Base-by-base conservation (phyloP, 2,113 vertebrate species). In the Hemiprocne comata region DNA sequence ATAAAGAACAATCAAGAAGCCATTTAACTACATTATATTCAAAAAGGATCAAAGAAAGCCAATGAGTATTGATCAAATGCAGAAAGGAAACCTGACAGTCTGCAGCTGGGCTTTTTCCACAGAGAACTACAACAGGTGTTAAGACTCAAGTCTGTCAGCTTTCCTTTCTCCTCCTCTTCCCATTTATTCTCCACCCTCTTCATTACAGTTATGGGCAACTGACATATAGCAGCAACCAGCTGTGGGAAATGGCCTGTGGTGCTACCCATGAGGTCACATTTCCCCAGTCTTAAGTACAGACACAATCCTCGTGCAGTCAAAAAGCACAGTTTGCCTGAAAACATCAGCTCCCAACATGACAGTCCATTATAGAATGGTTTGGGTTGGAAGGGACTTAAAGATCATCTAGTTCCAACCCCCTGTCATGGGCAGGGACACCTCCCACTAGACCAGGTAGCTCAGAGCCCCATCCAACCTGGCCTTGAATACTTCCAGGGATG, bases 261-360 rank as follows among this genome's bases (percentile, higher is more conserved):
- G 44, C 42, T 33, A 25, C 36, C 36, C n/a, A 10, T 0, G 5
- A 64, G 26, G 36, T 36, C 73, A 44, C 4, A 0, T 19, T 50
- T 81, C 53, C 54, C 23, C 50, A 7, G 6, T 8, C 25, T n/a
- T 24, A 64, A 69, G 62, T 44, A 34, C 28, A 60, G 57, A 11
- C n/a, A 44, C 7, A 6, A 34, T 9, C 61, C 50, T 70, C 67
- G 42, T 16, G 12, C 50, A 11, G 28, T 9, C 33, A 25, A 38
- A 42, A 60, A 33, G 33, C 40, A 46, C 33, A 25, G 17, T 2
- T 15, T 0, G 0, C 33, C 69, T 20, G 4, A 31, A 55, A 57
- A 53, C 33, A 51, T 17, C 44, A 13, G 53, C 64, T 72, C 66
- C 53, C 34, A 19, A 26, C 26, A 5, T 0, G 8, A 25, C 23